Evolutionary conservation across 2,888 invertebrate genomes (phyloP).

Genomic region (Orthonevra nobilis): DNA sequence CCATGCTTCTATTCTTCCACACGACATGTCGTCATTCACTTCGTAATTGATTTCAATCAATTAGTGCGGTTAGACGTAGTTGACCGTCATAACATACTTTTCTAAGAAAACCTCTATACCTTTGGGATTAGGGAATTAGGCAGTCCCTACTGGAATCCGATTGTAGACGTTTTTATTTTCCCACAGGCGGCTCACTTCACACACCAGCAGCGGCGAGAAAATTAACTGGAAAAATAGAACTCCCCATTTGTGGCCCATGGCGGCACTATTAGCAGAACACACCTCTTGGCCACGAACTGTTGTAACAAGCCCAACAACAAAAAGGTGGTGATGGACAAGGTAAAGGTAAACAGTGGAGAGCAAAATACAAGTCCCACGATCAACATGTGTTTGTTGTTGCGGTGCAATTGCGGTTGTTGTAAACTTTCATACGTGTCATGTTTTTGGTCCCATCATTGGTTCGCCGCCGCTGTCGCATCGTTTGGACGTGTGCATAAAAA

Average conservation of each 20-base stretch:
- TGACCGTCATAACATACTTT: background rate
- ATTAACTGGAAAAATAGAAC: slow-evolving; percentile 30
- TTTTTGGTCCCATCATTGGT: too few species aligned
- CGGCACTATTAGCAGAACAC: slow-evolving; percentile 42
- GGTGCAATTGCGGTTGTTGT: slow-evolving; percentile 27
- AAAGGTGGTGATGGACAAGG: slow-evolving; percentile 16
- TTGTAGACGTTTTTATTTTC: slow-evolving; percentile 25
- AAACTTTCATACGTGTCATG: slow-evolving; percentile 15
- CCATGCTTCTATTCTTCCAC: too few species aligned
- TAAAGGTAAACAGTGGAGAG: slow-evolving; percentile 4
- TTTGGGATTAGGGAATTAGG: background rate
- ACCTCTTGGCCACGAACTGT: slow-evolving; percentile 45
- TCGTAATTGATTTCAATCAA: slow-evolving; percentile 59
- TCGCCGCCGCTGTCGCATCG: slow-evolving; percentile 51
- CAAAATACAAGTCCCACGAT: slow-evolving; percentile 47
- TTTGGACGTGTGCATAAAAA: slow-evolving; percentile 35
- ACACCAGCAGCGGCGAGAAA: slow-evolving; percentile 19
- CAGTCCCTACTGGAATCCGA: background rate
- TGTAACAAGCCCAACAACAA: slow-evolving; percentile 16
- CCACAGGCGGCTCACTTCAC: slow-evolving; percentile 38
- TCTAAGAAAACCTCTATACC: background rate
- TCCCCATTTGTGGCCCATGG: background rate
- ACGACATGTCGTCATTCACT: slow-evolving; percentile 17
- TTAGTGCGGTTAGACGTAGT: slow-evolving; percentile 12
- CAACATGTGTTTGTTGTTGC: slow-evolving; percentile 54